These are phyloP conservation scores for Cynopterus sphinx DNA, from an alignment of 2,797 vertebrate species.

Conservation along the genomic window DNA sequence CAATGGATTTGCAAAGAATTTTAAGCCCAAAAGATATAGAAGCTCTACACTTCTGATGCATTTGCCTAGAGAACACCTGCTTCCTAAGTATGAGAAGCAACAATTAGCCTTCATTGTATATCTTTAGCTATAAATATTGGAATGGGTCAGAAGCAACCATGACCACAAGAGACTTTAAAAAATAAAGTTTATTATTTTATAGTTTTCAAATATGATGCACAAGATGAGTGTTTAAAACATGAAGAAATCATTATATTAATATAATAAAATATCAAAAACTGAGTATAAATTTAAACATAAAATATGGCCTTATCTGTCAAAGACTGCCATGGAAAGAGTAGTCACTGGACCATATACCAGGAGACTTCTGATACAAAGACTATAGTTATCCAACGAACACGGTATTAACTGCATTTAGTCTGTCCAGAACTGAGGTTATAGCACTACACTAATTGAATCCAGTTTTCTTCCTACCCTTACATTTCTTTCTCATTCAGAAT, in stretches of 20 bases:
- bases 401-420: not conserved
- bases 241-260: not conserved
- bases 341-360: not conserved
- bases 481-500: not conserved
- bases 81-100: not conserved
- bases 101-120: not conserved
- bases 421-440: not conserved
- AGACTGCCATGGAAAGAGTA: not conserved
- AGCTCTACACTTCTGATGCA: not conserved
- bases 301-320: not conserved
- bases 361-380: not conserved
- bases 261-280: slow-evolving; percentile 27
- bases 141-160: not conserved
- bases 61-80: not conserved
- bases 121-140: not conserved
- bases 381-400: not conserved
- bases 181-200: not conserved
- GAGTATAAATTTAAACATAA: not conserved
- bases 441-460: not conserved
- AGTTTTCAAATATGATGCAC: not conserved
- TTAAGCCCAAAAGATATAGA: not conserved
- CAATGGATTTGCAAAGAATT: not conserved
- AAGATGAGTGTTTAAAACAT: not conserved
- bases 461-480: not conserved
- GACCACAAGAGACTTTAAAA: not conserved